A percentile compares a stretch with the other conserved stretches of the same genome.
Evolutionary conservation across 2,888 invertebrate genomes (phyloP).

Genomic region (Eledone cirrhosa): DNA sequence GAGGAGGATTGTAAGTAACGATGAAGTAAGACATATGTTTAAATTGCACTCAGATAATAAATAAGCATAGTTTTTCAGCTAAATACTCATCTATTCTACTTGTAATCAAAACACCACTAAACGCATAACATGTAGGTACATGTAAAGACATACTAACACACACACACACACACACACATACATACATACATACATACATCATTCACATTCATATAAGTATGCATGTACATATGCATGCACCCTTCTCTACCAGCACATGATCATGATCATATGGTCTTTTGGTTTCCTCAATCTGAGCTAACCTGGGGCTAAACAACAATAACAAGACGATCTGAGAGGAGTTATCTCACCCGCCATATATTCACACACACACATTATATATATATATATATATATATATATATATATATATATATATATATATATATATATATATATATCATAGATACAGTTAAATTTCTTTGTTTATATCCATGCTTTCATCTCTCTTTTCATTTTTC

Average conservation of each 20-base stretch:
- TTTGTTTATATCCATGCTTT: not conserved
- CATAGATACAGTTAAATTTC: not conserved
- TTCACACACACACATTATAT: not conserved
- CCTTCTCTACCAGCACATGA: too few relatives aligned
- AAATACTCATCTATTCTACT: too few relatives aligned
- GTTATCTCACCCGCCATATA: not conserved
- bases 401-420: not conserved
- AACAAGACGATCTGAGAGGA: not conserved
- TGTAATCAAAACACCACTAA: too few relatives aligned
- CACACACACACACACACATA: not conserved
- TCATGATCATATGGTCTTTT: too few relatives aligned
- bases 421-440: not conserved
- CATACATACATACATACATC: not conserved
- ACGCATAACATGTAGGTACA: not conserved
- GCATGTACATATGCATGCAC: not conserved
- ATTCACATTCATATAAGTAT: not conserved
- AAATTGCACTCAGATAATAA: too few relatives aligned
- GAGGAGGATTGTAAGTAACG: conserved; percentile 21
- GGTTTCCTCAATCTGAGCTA: too few relatives aligned
- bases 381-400: not conserved
- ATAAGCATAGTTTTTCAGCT: too few relatives aligned
- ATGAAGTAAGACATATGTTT: not conserved
- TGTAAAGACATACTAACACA: not conserved
- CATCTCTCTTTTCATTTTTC: not conserved
- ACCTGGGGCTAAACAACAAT: too few relatives aligned